These are phyloP conservation scores for Scaptomyza flava DNA, from an alignment of 2,888 invertebrate genomes.

Conservation along the genomic window DNA sequence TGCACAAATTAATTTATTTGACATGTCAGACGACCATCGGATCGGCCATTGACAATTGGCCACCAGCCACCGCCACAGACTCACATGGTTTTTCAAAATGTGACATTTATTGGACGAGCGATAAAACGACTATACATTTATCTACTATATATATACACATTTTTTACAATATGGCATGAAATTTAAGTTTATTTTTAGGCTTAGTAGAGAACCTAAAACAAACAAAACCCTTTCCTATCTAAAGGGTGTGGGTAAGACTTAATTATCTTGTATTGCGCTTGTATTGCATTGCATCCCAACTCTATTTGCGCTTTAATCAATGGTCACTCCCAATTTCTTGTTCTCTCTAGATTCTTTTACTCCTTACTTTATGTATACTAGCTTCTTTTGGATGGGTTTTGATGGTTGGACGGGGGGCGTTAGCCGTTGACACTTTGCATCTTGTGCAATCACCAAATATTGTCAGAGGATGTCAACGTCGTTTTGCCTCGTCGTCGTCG, in stretches of 20 bases:
- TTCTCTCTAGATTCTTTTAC: constrained; percentile 19
- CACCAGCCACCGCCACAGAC: constrained; percentile 50
- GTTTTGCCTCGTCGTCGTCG: constrained; percentile 27
- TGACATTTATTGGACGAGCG: constrained; percentile 70
- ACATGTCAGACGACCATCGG: constrained; percentile 73
- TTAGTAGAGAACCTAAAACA: too few species aligned
- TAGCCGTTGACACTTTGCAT: constrained; percentile 77
- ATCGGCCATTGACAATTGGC: constrained; percentile 63
- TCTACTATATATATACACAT: constrained; percentile 6
- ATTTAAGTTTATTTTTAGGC: not conserved
- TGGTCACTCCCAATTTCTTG: constrained; percentile 47
- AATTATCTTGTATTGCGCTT: too few species aligned
- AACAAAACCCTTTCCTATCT: too few species aligned
- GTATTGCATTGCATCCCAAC: not conserved
- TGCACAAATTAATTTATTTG: constrained; percentile 84
- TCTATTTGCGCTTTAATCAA: constrained; percentile 49
- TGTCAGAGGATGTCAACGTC: constrained; percentile 71
- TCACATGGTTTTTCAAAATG: constrained; percentile 60
- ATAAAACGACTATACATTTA: constrained; percentile 48
- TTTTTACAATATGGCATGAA: not conserved
- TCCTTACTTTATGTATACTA: constrained; percentile 13
- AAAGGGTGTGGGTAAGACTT: too few species aligned
- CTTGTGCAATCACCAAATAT: constrained; percentile 81
- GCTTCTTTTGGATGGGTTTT: constrained; percentile 12
- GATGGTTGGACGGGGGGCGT: constrained; percentile 2